Conservation (phyloP, 1,140 invertebrate species). For the Macrostomum lignano region DNA sequence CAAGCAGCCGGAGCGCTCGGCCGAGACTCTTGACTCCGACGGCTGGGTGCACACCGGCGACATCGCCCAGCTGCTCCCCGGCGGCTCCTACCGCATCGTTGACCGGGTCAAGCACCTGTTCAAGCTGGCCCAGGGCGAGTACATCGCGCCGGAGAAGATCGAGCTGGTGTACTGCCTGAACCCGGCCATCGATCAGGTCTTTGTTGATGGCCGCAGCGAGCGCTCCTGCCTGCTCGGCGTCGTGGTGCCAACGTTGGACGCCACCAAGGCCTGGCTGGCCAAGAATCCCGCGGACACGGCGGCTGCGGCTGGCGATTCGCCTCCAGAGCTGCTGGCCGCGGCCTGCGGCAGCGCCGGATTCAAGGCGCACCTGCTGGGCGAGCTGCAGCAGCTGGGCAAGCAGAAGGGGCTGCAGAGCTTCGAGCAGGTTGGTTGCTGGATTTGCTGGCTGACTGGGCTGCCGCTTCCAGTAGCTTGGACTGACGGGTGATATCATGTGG, state of each 20-base stretch:
- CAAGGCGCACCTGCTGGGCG: no score
- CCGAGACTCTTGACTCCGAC: conserved; percentile 26
- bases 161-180: conserved; percentile 79
- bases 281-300: no score
- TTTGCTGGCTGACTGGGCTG: no score
- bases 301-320: no score
- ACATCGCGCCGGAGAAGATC: conserved; percentile 93
- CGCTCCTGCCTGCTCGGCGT: conserved; percentile 30
- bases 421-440: no score
- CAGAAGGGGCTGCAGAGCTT: no score
- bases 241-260: conserved; percentile 11
- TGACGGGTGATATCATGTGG: no score
- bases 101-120: conserved; percentile 89
- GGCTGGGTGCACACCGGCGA: conserved; percentile 31
- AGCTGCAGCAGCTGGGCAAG: no score
- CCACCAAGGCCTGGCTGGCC: no score
- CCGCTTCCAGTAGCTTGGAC: no score
- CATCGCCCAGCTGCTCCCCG: conserved; percentile 34
- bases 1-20: conserved; percentile 26
- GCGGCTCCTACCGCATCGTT: conserved; percentile 71
- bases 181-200: conserved; percentile 72
- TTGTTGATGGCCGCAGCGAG: conserved; percentile 78
- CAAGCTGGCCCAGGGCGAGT: conserved; percentile 83
- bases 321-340: no score
- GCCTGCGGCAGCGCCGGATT: no score